Evolutionary conservation across 2,888 invertebrate species (phyloP), one percentile per base, ranked within the genome.

Genomic region (Teleiodes luculella): DNA sequence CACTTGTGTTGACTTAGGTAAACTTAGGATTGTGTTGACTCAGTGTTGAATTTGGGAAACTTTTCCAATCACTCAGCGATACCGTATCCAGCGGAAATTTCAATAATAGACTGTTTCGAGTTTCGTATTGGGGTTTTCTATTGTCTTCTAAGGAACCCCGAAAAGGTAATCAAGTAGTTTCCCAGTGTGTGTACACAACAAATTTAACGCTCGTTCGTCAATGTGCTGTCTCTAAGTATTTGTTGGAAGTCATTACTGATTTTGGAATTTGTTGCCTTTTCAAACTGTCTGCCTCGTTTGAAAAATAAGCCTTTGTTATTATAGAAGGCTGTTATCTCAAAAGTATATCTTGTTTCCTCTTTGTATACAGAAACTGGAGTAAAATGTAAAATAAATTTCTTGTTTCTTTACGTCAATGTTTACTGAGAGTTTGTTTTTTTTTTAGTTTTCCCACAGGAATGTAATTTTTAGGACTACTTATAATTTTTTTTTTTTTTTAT

Each of bases 121-220:
- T 48, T 18, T 13, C 48, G 13, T 24, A 28, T 37, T 36, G 0
- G 33, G 45, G 45, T n/a, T 41, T 41, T 51, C 16, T 41, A 28
- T 45, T 52, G 14, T 52, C 43, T 49, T 6, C 3, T 49, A 24
- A 55, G 63, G 70, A 68, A 66, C 73, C 68, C 75, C 62, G 68
- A 72, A 65, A 59, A 48, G 60, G 41, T 41, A 51, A 51, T 46
- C 65, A 58, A 33, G 33, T 33, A n/a, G 33, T 67, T 64, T 54
- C 64, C 65, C 66, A 64, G 67, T 61, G 66, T 73, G 69, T 77
- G 68, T 72, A 70, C 71, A 65, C 58, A 68, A 72, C 66, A 67
- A 75, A 78, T 78, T 76, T 73, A 69, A 78, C 72, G 74, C 74
- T 74, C 67, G 70, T 68, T 67, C 69, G 68, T 72, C 70, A 72